phyloP scores from a whole-genome alignment of 2,113 vertebrate genomes.

The Cololabis saira region DNA sequence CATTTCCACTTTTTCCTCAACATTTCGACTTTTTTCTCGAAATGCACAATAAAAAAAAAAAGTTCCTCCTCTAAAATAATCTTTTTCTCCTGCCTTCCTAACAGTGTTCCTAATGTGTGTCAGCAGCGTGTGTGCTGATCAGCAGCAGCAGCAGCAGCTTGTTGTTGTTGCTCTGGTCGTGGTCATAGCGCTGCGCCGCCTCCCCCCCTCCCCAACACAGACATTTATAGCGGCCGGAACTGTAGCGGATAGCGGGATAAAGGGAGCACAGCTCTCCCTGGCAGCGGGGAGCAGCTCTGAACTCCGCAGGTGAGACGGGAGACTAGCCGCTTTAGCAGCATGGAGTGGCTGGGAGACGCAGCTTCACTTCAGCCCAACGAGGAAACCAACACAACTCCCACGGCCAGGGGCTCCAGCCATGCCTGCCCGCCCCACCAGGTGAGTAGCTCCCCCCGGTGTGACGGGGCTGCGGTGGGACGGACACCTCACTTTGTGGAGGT shows the following conservation, averaged over 20 bases:
- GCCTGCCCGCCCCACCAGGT: conserved; percentile 56
- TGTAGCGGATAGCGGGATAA: neutral
- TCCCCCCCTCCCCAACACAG: no score
- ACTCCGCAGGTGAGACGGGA: neutral
- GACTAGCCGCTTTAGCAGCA: conserved; percentile 47
- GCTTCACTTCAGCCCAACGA: conserved; percentile 28
- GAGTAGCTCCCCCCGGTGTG: neutral
- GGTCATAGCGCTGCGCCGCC: neutral
- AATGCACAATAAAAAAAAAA: no score
- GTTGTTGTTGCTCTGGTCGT: conserved; percentile 12
- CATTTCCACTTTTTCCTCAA: no score
- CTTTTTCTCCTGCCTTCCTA: no score
- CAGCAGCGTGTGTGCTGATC: no score
- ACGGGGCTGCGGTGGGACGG: no score
- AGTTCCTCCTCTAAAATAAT: no score
- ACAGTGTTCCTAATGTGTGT: no score
- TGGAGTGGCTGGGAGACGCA: conserved; percentile 77
- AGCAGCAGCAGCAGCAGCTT: neutral
- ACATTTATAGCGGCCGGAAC: neutral
- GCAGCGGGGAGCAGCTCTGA: no score
- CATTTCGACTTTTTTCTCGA: no score
- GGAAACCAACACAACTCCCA: conserved; percentile 29
- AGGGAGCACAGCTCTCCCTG: neutral
- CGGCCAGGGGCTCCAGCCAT: neutral
- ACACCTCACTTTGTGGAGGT: no score